Base-by-base conservation (phyloP, 2,888 invertebrate genomes). In the Agrochola litura region DNA sequence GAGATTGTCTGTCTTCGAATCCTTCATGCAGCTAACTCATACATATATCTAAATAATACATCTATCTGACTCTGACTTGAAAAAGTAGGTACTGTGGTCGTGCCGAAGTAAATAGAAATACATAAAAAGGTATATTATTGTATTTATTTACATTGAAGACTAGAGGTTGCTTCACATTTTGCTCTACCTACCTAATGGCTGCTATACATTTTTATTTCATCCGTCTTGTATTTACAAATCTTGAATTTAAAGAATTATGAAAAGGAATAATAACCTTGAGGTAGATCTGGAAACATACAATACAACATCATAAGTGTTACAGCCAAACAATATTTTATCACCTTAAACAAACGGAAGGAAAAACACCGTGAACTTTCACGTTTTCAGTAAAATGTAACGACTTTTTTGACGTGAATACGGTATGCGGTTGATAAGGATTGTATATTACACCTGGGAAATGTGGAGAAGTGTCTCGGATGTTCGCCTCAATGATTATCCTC, bases 331-430 rank as follows among this genome's bases (percentile, higher is more conserved):
- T 46, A 37, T 65, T 41, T 66, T 70, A 71, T 67, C 41, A 65
- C 56, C 19, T 12, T 60, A 49, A 68, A n/a, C 14, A 70, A 60
- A 65, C 6, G 43, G 19, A 64, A 63, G 56, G 54, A 65, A 83
- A 70, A 76, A 56, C 52, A 58, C 49, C 37, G 63, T 76, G 61
- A 77, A 67, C 30, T 73, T 80, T 68, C 56, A 65, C 41, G 30
- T 65, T 19, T 71, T 30, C n/a, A 58, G 77, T 83, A 81, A 81
- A 81, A 77, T 65, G 16, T 73, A 71, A 83, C 64, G 73, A 71
- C 43, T 68, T 73, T 74, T 37, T 68, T 61, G 70, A 56, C 46
- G 54, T 76, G 61, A 25, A 58, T 58, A 71, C 19, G 46, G 19
- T 52, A 63, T 67, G 25, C 63, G 14, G 63, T 58, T 30, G 49